These are phyloP conservation scores for Glyphotaelius pellucidus DNA, from an alignment of 2,888 invertebrate species.

Conservation along the genomic window DNA sequence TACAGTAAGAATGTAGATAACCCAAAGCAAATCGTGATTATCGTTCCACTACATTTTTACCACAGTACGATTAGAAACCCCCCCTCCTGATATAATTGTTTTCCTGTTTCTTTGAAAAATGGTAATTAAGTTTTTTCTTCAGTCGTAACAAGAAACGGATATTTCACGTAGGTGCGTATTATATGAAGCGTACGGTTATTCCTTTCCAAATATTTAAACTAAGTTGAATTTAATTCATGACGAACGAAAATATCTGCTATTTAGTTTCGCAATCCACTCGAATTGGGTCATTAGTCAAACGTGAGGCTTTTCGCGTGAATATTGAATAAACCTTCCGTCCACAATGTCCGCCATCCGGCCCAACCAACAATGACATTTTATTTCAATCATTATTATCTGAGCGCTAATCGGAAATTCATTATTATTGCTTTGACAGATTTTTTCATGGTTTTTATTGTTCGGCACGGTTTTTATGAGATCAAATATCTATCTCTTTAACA, in stretches of 20 bases:
- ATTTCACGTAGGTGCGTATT: not conserved
- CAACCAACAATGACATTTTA: conserved; percentile 40
- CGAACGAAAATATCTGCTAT: not conserved
- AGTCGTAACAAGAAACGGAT: not conserved
- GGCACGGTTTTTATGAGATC: not conserved
- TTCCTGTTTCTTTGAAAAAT: no score
- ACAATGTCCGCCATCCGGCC: not conserved
- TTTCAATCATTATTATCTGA: conserved; percentile 47
- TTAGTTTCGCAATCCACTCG: not conserved
- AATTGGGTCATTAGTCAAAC: conserved; percentile 32
- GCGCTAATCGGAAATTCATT: conserved; percentile 29
- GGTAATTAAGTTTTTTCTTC: not conserved
- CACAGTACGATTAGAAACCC: no score
- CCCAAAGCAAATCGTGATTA: no score
- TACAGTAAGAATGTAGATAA: no score
- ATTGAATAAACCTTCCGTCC: conserved; percentile 33
- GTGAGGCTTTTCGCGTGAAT: conserved; percentile 20
- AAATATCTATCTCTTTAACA: not conserved
- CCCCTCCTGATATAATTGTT: no score
- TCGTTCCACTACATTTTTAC: no score
- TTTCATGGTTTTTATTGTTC: not conserved
- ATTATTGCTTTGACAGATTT: not conserved
- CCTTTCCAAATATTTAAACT: not conserved
- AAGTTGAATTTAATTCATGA: not conserved
- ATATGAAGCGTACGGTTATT: not conserved